Conservation (phyloP, 2,888 invertebrate genomes). For the Dendrolimus pini region DNA sequence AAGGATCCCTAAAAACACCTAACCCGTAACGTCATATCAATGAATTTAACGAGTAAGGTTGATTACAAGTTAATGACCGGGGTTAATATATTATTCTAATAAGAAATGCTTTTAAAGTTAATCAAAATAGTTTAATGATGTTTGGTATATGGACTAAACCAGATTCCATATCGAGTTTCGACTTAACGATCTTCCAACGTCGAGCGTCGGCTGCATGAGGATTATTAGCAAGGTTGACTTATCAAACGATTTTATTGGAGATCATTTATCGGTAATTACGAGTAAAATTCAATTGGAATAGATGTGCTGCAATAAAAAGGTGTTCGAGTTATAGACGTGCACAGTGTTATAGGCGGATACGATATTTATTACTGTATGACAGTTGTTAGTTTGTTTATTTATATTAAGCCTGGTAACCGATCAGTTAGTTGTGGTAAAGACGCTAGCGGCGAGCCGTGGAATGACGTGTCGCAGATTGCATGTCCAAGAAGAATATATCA, state of each 20-base stretch:
- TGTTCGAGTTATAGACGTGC: constrained; percentile 54
- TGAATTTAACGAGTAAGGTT: background rate
- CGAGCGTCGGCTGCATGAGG: constrained; percentile 5
- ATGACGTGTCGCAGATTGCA: constrained; percentile 72
- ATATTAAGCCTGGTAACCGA: constrained; percentile 23
- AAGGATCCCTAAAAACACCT: background rate
- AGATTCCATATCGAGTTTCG: background rate
- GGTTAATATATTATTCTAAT: background rate
- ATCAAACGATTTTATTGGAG: constrained; percentile 16
- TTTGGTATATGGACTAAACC: background rate
- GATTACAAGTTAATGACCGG: background rate
- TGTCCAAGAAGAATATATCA: constrained; percentile 69
- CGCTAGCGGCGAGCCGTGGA: constrained; percentile 22
- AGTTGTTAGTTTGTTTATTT: constrained; percentile 37
- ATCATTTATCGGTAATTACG: constrained; percentile 52
- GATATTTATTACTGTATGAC: constrained; percentile 51
- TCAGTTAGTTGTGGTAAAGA: constrained; percentile 11
- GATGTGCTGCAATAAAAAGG: constrained; percentile 51
- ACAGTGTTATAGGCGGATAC: constrained; percentile 42
- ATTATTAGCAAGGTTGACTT: constrained; percentile 18
- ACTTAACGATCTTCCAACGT: background rate
- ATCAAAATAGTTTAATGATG: background rate
- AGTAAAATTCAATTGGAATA: constrained; percentile 50
- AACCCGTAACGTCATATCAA: background rate
- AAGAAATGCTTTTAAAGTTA: background rate